These are phyloP conservation scores for Leptonema lineaticorne DNA, from an alignment of 1,140 invertebrate species.

Conservation along the genomic window DNA sequence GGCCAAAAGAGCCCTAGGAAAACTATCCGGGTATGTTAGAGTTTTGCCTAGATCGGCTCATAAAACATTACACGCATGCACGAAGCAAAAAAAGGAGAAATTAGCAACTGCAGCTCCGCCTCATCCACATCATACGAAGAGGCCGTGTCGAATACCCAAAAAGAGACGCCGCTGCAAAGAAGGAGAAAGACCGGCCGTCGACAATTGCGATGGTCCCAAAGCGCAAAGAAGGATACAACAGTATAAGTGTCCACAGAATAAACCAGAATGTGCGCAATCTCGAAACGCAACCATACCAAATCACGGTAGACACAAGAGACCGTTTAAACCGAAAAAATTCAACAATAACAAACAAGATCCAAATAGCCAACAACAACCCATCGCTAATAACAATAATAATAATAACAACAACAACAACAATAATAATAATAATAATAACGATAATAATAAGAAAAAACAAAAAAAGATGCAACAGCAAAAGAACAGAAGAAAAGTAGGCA, in stretches of 20 bases:
- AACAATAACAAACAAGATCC: constrained; percentile 15
- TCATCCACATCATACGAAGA: constrained; percentile 45
- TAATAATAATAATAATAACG: neutral
- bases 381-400: neutral
- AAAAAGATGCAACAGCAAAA: constrained; percentile 20
- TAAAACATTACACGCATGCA: constrained; percentile 59
- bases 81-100: constrained; percentile 43
- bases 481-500: constrained; percentile 29
- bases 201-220: constrained; percentile 27
- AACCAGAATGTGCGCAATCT: neutral
- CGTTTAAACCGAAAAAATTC: constrained; percentile 32
- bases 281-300: constrained; percentile 9
- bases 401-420: neutral
- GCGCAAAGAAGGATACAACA: neutral
- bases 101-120: constrained; percentile 47
- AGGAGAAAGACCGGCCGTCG: constrained; percentile 43
- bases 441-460: neutral
- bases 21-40: constrained; percentile 68
- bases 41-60: constrained; percentile 67
- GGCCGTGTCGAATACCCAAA: constrained; percentile 43
- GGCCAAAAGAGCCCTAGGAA: constrained; percentile 65
- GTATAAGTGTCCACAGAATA: neutral
- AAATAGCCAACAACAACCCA: neutral
- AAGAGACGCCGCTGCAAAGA: constrained; percentile 51
- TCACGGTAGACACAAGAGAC: constrained; percentile 19